These are phyloP conservation scores for Pitangus sulphuratus DNA, from an alignment of 2,797 vertebrate species.

Conservation along the genomic window DNA sequence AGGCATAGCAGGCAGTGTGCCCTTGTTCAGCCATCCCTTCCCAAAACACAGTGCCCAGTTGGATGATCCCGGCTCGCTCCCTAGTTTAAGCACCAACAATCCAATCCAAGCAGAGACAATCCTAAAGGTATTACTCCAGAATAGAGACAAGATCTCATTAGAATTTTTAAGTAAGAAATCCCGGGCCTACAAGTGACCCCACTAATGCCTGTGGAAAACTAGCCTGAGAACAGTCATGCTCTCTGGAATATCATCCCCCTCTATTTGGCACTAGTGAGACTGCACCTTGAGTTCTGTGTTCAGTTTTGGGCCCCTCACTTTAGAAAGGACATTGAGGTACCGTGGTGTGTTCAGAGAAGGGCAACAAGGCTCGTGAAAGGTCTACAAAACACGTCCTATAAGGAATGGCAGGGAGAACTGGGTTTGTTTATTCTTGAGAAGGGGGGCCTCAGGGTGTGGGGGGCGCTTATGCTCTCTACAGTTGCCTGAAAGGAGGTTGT, in stretches of 20 bases:
- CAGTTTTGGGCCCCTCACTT: not conserved
- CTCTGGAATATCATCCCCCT: not conserved
- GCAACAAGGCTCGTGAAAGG: not conserved
- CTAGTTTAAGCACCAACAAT: not conserved
- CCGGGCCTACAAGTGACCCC: not conserved
- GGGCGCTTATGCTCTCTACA: not conserved
- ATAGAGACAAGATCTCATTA: not conserved
- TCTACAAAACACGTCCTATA: not conserved
- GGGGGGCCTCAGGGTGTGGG: fast-evolving
- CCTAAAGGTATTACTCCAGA: constrained; percentile 7
- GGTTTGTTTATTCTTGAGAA: not conserved
- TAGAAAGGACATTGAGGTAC: not conserved
- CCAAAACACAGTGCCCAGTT: not conserved
- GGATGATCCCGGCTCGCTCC: not conserved
- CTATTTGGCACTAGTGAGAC: not conserved
- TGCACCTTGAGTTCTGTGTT: not conserved
- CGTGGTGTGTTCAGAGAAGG: not conserved
- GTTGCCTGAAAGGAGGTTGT: not conserved
- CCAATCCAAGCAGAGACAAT: not conserved
- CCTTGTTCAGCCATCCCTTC: not conserved
- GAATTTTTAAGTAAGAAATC: constrained; percentile 17
- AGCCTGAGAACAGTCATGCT: fast-evolving
- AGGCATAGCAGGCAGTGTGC: not conserved
- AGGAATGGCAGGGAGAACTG: not conserved
- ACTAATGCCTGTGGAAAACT: not conserved